phyloP scores from a whole-genome alignment of 2,797 vertebrate genomes.

The Oryzias dopingdopingensis region DNA sequence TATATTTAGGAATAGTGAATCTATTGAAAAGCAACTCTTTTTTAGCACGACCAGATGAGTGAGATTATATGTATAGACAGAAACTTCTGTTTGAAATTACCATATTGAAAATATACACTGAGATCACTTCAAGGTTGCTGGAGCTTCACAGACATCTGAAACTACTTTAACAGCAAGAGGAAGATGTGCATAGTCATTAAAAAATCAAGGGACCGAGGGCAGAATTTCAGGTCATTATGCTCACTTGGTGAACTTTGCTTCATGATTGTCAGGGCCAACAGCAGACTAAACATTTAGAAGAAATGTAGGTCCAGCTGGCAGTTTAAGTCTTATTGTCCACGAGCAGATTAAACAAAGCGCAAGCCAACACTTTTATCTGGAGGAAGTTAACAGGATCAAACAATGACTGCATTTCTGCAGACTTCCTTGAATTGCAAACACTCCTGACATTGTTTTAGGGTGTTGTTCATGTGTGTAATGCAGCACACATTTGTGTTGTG shows the following conservation, averaged over 20 bases:
- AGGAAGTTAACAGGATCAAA: slow-evolving; percentile 41
- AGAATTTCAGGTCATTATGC: slow-evolving; percentile 62
- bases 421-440: slow-evolving; percentile 41
- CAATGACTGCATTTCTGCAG: slow-evolving; percentile 42
- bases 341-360: slow-evolving; percentile 37
- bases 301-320: slow-evolving; percentile 21
- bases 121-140: slow-evolving; percentile 46
- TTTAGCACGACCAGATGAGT: slow-evolving; percentile 71
- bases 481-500: slow-evolving; percentile 9
- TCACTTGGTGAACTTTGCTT: slow-evolving; percentile 61
- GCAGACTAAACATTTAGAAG: slow-evolving; percentile 67
- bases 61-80: slow-evolving; percentile 35
- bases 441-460: slow-evolving; percentile 1
- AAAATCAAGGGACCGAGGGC: slow-evolving; percentile 45
- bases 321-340: slow-evolving; percentile 50
- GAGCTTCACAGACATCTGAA: slow-evolving; percentile 59
- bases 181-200: slow-evolving; percentile 47
- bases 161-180: slow-evolving; percentile 36
- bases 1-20: slow-evolving; percentile 43
- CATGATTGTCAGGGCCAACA: slow-evolving; percentile 62
- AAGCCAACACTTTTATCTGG: slow-evolving; percentile 42
- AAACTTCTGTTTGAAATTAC: slow-evolving; percentile 58
- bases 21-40: slow-evolving; percentile 35
- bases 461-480: slow-evolving; percentile 1
- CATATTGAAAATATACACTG: slow-evolving; percentile 68